Conservation (phyloP, 2,113 vertebrate genomes). For the Lepidothrix coronata region DNA sequence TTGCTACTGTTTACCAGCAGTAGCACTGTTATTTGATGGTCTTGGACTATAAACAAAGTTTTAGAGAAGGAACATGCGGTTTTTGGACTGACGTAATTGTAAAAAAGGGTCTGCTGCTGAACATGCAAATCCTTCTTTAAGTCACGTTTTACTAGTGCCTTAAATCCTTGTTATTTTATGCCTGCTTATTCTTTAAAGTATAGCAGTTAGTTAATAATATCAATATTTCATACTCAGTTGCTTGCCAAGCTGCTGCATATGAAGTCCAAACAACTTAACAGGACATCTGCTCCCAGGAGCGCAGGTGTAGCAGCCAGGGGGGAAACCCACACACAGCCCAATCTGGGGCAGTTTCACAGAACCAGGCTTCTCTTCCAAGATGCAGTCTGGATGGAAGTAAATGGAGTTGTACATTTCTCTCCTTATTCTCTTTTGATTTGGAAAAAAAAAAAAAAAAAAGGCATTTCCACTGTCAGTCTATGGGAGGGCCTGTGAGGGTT, state of each 20-base stretch:
- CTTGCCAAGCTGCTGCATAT: background rate
- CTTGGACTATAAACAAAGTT: background rate
- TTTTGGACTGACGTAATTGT: background rate
- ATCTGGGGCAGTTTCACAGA: background rate
- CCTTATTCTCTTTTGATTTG: background rate
- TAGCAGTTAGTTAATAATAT: background rate
- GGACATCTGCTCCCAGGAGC: background rate
- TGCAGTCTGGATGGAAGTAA: background rate
- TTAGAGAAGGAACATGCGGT: background rate
- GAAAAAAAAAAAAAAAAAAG: background rate
- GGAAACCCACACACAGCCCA: fast-evolving
- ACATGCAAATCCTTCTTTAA: background rate
- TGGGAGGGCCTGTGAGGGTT: fast-evolving
- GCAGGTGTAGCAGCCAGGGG: fast-evolving
- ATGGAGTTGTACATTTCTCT: background rate
- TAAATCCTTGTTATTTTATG: background rate
- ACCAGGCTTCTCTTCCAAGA: background rate
- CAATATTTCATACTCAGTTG: background rate
- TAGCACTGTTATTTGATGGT: background rate
- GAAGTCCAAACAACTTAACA: background rate
- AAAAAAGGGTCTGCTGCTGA: background rate
- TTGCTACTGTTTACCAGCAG: background rate
- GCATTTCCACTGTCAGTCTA: background rate
- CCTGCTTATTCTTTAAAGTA: background rate
- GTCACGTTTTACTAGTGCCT: background rate